Percentiles rank a stretch among this genome's conserved stretches.
Evolutionary conservation across 2,797 vertebrate genomes (phyloP).

Genomic region (Acrocephalus scirpaceus): DNA sequence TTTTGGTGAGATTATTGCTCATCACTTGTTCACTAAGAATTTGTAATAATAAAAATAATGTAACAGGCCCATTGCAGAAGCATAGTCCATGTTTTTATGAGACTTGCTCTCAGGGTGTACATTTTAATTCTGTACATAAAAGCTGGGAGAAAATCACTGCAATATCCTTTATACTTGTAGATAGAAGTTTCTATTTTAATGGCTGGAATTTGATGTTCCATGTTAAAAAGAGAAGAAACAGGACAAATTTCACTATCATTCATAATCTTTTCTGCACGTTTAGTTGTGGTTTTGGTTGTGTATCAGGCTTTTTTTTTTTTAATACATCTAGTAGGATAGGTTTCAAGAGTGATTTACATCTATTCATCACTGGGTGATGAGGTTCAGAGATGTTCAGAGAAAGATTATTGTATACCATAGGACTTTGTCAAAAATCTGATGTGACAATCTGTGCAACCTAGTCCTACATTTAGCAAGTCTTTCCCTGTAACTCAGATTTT

Average conservation of each 20-base stretch:
- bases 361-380: background rate
- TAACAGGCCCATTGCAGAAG: background rate
- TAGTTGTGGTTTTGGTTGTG: background rate
- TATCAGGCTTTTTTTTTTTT: background rate
- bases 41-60: background rate
- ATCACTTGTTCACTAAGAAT: background rate
- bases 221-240: background rate
- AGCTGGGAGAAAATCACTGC: background rate
- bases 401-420: background rate
- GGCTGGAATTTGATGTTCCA: background rate
- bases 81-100: background rate
- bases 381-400: background rate
- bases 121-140: background rate
- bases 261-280: background rate
- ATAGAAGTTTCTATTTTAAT: background rate
- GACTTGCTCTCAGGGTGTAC: background rate
- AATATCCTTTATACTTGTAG: background rate
- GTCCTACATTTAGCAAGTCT: background rate
- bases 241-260: background rate
- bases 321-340: background rate
- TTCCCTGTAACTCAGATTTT: background rate
- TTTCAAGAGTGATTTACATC: background rate
- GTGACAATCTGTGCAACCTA: background rate
- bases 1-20: background rate
- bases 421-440: background rate